Percentiles rank a stretch among this genome's conserved stretches.
Evolutionary conservation across 2,888 invertebrate genomes (phyloP).

Genomic region (Amblyteles armatorius): DNA sequence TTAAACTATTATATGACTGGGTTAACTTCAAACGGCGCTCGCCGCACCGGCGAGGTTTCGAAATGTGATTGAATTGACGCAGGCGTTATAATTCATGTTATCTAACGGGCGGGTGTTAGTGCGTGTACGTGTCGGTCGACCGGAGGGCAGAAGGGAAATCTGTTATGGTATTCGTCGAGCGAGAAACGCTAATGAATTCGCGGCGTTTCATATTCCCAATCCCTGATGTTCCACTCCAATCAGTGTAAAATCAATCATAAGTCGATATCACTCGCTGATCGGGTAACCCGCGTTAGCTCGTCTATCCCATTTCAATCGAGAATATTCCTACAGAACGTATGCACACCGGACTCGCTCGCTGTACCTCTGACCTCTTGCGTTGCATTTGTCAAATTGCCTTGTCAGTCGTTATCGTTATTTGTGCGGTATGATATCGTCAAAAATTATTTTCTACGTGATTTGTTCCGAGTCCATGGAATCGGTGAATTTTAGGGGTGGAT

Average conservation of each 20-base stretch:
- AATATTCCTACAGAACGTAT: constrained; percentile 57
- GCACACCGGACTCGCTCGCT: not conserved
- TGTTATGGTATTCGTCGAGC: constrained; percentile 49
- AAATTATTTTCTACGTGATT: constrained; percentile 44
- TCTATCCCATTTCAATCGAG: constrained; percentile 64
- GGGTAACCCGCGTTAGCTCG: constrained; percentile 44
- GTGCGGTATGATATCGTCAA: constrained; percentile 30
- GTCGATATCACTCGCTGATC: constrained; percentile 67
- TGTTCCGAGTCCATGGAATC: constrained; percentile 1
- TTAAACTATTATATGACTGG: constrained; percentile 54
- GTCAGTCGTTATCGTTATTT: constrained; percentile 56
- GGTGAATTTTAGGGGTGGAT: constrained; percentile 10
- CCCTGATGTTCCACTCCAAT: constrained; percentile 65
- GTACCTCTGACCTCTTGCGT: constrained; percentile 45
- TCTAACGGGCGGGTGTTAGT: constrained; percentile 48
- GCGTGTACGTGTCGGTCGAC: constrained; percentile 9
- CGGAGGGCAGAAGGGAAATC: constrained; percentile 18
- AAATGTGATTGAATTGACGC: constrained; percentile 66
- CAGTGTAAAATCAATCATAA: constrained; percentile 69
- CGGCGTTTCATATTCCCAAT: constrained; percentile 62
- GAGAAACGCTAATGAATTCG: constrained; percentile 66
- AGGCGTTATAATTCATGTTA: constrained; percentile 64
- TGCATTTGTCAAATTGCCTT: constrained; percentile 65
- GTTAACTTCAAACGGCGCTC: constrained; percentile 56
- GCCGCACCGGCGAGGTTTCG: constrained; percentile 23